Conservation (phyloP, 1,140 invertebrate species). For the Cydia amplana region DNA sequence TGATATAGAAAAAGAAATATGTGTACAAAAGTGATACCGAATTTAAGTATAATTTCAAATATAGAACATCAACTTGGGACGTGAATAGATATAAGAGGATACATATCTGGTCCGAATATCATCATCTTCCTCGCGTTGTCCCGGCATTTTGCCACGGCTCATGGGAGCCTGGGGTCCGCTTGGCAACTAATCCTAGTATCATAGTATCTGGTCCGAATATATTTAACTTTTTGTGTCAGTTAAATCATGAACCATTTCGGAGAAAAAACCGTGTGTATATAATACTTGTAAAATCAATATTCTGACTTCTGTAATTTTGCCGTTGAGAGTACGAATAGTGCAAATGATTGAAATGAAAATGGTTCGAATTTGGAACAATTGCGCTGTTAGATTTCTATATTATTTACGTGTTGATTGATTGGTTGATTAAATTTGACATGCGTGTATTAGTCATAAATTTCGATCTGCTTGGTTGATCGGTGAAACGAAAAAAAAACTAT, state of each 20-base stretch:
- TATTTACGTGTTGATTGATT: neutral
- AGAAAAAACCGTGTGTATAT: no score
- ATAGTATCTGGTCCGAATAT: no score
- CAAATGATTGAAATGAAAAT: neutral
- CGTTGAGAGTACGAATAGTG: neutral
- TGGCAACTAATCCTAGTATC: no score
- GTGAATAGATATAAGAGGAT: no score
- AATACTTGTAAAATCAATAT: neutral
- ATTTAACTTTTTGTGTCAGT: no score
- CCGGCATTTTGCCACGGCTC: no score
- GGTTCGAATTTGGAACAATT: slow-evolving; percentile 28
- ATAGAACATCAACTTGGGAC: no score
- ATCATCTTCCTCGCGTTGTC: no score
- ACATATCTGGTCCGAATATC: no score
- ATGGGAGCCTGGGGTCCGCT: no score
- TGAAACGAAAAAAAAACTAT: neutral
- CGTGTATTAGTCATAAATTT: neutral
- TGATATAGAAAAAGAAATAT: neutral
- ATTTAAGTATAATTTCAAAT: neutral
- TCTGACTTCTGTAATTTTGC: slow-evolving; percentile 10
- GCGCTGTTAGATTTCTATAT: neutral
- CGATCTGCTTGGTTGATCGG: neutral
- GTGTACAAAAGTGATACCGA: neutral
- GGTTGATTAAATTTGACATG: slow-evolving; percentile 11
- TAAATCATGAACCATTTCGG: no score